Conservation (phyloP, 2,797 vertebrate genomes). For the Phoebastria nigripes region DNA sequence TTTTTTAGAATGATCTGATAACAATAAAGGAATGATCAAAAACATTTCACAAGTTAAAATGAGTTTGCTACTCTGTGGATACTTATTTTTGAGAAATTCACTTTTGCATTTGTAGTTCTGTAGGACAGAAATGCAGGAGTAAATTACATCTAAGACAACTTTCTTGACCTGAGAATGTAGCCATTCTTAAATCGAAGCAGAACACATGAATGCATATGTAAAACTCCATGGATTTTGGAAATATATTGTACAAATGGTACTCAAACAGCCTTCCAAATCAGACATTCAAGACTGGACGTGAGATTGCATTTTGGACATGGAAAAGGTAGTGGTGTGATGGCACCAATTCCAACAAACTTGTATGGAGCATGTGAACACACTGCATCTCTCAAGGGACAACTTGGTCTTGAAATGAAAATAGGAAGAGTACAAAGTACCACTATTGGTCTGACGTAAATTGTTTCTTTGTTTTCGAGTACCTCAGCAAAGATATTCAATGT, state of each 20-base stretch:
- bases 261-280: neutral
- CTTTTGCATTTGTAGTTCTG: neutral
- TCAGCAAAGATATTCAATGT: neutral
- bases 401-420: neutral
- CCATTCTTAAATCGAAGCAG: neutral
- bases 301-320: neutral
- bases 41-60: neutral
- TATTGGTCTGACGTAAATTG: neutral
- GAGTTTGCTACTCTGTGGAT: neutral
- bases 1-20: neutral
- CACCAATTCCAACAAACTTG: neutral
- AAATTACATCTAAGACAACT: neutral
- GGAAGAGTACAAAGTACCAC: neutral
- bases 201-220: neutral
- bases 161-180: neutral
- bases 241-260: accelerated
- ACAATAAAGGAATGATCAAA: neutral
- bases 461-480: neutral
- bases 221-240: neutral
- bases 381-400: neutral
- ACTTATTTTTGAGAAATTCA: neutral
- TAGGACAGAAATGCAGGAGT: neutral
- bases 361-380: neutral
- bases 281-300: neutral
- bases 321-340: neutral